Percentiles rank a stretch among this genome's conserved stretches.
These are phyloP conservation scores for Channa striata DNA, from an alignment of 2,797 vertebrate genomes.

Conservation along the genomic window DNA sequence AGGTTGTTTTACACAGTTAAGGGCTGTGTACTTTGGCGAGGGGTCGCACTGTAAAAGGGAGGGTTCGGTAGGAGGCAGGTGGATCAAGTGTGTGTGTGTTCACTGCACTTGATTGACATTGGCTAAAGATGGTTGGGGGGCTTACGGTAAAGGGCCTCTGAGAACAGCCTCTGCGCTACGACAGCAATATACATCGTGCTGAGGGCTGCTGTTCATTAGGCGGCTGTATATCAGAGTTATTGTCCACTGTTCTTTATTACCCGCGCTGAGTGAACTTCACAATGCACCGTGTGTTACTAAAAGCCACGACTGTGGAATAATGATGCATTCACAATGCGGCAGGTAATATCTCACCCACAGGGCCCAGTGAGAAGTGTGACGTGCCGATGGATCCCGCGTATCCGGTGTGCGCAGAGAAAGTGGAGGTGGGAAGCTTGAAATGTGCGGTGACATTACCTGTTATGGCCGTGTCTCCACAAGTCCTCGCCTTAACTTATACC, in stretches of 20 bases:
- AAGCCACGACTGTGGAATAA: constrained; percentile 29
- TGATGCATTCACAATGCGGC: constrained; percentile 45
- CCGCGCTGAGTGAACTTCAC: constrained; percentile 18
- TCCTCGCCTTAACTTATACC: constrained; percentile 1
- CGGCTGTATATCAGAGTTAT: constrained; percentile 64
- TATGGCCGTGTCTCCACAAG: constrained; percentile 3
- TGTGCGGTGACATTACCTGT: constrained; percentile 8
- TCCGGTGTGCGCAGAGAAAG: constrained; percentile 80
- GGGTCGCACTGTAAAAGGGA: constrained; percentile 59
- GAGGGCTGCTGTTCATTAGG: constrained; percentile 47
- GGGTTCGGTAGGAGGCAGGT: constrained; percentile 71
- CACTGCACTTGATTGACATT: constrained; percentile 74
- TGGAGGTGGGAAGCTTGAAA: constrained; percentile 74
- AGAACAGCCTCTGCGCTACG: constrained; percentile 60
- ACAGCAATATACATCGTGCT: constrained; percentile 31
- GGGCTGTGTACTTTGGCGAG: constrained; percentile 73
- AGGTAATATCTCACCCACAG: constrained; percentile 51
- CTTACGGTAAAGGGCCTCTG: constrained; percentile 72
- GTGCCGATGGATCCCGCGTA: constrained; percentile 74
- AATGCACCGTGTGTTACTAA: constrained; percentile 49
- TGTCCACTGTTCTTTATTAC: constrained; percentile 61
- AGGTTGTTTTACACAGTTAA: constrained; percentile 73
- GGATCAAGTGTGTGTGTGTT: constrained; percentile 56
- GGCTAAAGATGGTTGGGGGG: constrained; percentile 59
- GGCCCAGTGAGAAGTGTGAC: constrained; percentile 65